Percentiles rank a stretch among this genome's conserved stretches.
phyloP scores from a whole-genome alignment of 1,140 invertebrate species.

The Hycleus phaleratus region DNA sequence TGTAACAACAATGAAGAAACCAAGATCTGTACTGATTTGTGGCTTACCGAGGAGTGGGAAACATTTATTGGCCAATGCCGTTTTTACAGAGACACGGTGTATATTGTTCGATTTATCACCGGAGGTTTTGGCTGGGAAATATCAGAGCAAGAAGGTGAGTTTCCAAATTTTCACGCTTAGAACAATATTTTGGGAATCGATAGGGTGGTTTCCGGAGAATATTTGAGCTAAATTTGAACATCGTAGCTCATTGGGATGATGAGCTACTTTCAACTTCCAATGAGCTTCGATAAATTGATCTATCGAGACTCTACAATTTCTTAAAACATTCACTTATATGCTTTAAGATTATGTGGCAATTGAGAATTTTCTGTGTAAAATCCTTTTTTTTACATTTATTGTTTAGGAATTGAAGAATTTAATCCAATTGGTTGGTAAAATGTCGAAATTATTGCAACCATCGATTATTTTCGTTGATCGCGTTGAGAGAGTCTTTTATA shows the following conservation, averaged over 20 bases:
- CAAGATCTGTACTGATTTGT: conserved; percentile 66
- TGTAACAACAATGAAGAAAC: conserved; percentile 58
- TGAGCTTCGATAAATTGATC: too few relatives aligned
- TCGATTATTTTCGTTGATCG: conserved; percentile 73
- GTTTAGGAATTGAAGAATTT: conserved; percentile 36
- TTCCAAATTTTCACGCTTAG: not conserved
- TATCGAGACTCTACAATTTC: too few relatives aligned
- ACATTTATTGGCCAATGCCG: conserved; percentile 65
- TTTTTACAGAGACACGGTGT: conserved; percentile 65
- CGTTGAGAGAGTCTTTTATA: conserved; percentile 78
- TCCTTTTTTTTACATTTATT: too few relatives aligned
- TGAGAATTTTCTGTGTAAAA: too few relatives aligned
- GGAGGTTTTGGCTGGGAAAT: conserved; percentile 64
- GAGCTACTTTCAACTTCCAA: too few relatives aligned
- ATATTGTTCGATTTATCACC: conserved; percentile 78
- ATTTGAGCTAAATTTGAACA: too few relatives aligned
- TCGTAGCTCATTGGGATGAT: too few relatives aligned
- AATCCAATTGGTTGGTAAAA: conserved; percentile 42
- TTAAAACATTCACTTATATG: too few relatives aligned
- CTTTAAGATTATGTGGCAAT: too few relatives aligned
- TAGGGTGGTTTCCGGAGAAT: too few relatives aligned
- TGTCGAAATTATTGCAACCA: conserved; percentile 63
- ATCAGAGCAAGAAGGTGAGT: conserved; percentile 67
- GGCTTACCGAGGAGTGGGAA: conserved; percentile 73
- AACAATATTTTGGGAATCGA: conserved; percentile 26